Evolutionary conservation across 2,888 invertebrate species (phyloP).

Genomic region (Brenthis hecate): DNA sequence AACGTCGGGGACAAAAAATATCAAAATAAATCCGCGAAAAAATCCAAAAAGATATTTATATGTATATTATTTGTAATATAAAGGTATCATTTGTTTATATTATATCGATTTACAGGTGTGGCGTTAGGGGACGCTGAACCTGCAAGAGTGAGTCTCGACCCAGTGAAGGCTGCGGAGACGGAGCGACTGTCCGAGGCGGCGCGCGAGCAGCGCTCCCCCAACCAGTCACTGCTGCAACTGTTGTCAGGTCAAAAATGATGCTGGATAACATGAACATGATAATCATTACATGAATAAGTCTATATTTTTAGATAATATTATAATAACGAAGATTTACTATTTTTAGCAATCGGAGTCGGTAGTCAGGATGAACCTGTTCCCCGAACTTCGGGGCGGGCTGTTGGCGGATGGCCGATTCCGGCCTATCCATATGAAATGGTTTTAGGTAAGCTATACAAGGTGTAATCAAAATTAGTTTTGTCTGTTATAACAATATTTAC

Average conservation of each 20-base stretch:
- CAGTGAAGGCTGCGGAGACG: neutral
- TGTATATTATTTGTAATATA: too few relatives aligned
- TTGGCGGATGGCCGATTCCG: neutral
- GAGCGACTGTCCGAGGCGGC: neutral
- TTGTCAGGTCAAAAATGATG: neutral
- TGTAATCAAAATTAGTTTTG: neutral
- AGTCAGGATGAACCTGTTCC: constrained; percentile 3
- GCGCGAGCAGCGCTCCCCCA: constrained; percentile 3
- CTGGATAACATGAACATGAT: neutral
- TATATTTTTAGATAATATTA: neutral
- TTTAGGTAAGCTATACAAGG: neutral
- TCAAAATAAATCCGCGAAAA: too few relatives aligned
- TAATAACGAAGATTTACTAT: neutral
- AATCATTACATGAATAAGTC: neutral
- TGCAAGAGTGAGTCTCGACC: constrained; percentile 1
- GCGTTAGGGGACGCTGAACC: neutral
- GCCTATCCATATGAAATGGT: neutral
- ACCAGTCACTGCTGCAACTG: constrained; percentile 2
- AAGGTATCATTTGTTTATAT: neutral
- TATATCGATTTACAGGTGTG: neutral
- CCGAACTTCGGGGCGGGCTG: neutral
- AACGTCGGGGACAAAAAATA: too few relatives aligned
- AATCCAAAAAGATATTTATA: too few relatives aligned
- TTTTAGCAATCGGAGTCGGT: constrained; percentile 6
- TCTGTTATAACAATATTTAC: too few relatives aligned